phyloP scores from a whole-genome alignment of 2,888 invertebrate genomes.

The Sericinus montela region DNA sequence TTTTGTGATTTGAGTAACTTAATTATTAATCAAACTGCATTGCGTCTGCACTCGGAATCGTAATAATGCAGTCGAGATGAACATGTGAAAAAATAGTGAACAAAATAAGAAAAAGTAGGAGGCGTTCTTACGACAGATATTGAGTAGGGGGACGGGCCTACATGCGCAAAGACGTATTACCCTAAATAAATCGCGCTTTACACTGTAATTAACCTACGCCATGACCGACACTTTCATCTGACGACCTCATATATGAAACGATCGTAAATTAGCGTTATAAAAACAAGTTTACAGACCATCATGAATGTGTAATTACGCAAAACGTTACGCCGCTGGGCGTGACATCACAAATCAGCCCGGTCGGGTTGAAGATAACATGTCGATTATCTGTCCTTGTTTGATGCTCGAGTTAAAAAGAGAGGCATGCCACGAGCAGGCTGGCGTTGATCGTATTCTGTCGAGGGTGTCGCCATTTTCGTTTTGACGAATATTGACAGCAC shows the following conservation, averaged over 20 bases:
- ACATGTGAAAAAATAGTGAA: constrained; percentile 59
- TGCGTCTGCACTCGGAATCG: constrained; percentile 55
- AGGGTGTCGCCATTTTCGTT: constrained; percentile 86
- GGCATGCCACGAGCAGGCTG: constrained; percentile 47
- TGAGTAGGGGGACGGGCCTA: constrained; percentile 77
- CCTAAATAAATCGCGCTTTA: constrained; percentile 43
- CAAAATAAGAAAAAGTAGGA: constrained; percentile 78
- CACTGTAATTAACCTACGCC: constrained; percentile 56
- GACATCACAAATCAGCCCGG: constrained; percentile 78
- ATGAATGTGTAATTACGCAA: constrained; percentile 74
- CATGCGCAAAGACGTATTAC: constrained; percentile 74
- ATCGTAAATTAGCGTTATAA: constrained; percentile 71
- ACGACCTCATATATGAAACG: constrained; percentile 61
- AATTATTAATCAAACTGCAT: constrained; percentile 74
- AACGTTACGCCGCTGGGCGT: constrained; percentile 79
- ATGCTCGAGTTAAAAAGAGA: constrained; percentile 39
- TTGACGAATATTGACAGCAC: constrained; percentile 87
- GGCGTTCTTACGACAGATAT: constrained; percentile 76
- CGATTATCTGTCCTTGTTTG: constrained; percentile 45
- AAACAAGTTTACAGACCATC: constrained; percentile 72
- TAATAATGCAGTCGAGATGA: constrained; percentile 69
- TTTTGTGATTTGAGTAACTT: constrained; percentile 37
- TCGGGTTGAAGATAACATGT: constrained; percentile 70
- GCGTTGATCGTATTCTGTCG: constrained; percentile 76
- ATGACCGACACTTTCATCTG: constrained; percentile 61